Base-by-base conservation (phyloP, 2,888 invertebrate genomes). In the Drosophila fungiperda region DNA sequence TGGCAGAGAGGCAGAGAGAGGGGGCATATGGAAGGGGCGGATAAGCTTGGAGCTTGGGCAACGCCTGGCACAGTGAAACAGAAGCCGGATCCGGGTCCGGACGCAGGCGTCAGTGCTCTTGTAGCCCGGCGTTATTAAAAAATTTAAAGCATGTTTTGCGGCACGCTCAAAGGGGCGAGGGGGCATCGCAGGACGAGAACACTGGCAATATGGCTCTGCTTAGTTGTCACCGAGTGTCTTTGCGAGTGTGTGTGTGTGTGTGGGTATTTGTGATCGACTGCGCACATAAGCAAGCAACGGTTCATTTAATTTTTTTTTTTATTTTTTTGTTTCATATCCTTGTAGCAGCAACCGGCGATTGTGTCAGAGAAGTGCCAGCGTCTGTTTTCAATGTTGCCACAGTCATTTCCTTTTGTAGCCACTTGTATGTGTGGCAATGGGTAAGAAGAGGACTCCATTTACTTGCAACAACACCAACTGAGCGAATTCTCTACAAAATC, bases 111-210 rank as follows among this genome's bases (percentile, higher is more conserved):
- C 78, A 73, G 68, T 64, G 78, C 79, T 78, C 81, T 85, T 89
- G 82, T 88, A 78, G 79, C 74, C 71, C 70, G 82, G 84, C 80
- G 86, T 90, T 92, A 91, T 92, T 92, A 92, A 92, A 91, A 92
- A 92, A 91, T 92, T 87, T 92, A 84, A 89, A 91, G 90, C 88
- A 90, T 92, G 92, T 92, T 92, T 87, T 92, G 90, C 62, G 91
- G 91, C 86, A 78, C 78, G 80, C 78, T 65, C 61, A 68, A 35
- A 42, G 61, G 42, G 55, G 59, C 58, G 75, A 65, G 48, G 59
- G 42, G 53, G 48, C 48, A 45, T 54, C 26, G 62, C 49, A 49
- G 59, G 70, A 67, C 26, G 26, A 73, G n/a, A n/a, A 73, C 78
- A 69, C 63, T 70, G 79, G 84, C 85, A 89, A 89, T 86, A 87